Conservation (phyloP, 1,140 invertebrate genomes). For the Eriosoma lanigerum region DNA sequence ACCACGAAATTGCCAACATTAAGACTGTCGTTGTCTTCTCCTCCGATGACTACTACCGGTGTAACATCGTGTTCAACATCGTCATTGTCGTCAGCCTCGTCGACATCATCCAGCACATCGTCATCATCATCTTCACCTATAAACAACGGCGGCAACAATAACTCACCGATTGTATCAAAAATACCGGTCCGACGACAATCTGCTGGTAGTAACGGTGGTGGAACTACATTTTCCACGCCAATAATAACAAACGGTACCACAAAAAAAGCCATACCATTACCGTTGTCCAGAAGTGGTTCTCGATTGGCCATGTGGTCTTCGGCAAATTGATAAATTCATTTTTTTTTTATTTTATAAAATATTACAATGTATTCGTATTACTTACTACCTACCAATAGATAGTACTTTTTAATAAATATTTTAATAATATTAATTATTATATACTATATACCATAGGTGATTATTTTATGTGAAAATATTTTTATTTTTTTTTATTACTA, state of each 20-base stretch:
- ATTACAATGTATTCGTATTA: neutral
- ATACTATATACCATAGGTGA: neutral
- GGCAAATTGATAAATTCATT: neutral
- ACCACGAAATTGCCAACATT: neutral
- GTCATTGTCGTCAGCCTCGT: neutral
- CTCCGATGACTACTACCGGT: neutral
- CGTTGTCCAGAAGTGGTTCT: slow-evolving; percentile 4
- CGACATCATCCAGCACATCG: neutral
- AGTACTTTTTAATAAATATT: neutral
- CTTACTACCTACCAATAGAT: neutral
- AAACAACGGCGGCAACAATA: neutral
- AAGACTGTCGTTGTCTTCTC: neutral
- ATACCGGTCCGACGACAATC: slow-evolving; percentile 30
- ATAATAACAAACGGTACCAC: neutral
- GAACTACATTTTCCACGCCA: neutral
- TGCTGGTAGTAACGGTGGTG: neutral
- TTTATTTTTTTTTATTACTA: too few relatives aligned
- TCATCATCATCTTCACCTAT: neutral
- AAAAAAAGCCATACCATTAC: slow-evolving; percentile 22
- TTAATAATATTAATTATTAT: neutral
- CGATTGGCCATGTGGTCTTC: slow-evolving; percentile 24
- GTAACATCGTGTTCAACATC: neutral
- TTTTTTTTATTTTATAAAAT: neutral
- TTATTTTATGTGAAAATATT: too few relatives aligned
- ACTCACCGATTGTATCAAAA: slow-evolving; percentile 11